phyloP scores from a whole-genome alignment of 2,888 invertebrate genomes.

The Malachius bipustulatus region DNA sequence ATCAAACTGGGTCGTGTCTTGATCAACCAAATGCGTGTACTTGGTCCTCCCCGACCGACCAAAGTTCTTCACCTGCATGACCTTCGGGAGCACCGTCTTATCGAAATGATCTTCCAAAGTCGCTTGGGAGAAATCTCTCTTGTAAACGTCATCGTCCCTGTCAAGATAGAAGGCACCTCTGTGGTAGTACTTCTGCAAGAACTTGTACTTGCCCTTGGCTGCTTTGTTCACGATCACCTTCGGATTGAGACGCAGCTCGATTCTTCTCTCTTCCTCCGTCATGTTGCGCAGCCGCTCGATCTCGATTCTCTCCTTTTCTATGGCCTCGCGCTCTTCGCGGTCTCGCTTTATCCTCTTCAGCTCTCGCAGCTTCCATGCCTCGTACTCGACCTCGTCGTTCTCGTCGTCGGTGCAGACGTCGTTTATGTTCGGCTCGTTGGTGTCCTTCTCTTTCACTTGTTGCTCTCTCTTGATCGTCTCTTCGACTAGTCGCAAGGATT shows the following conservation, averaged over 20 bases:
- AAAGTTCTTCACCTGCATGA: conserved; percentile 99
- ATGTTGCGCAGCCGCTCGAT: conserved; percentile 83
- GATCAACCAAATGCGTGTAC: conserved; percentile 97
- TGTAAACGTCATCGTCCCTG: conserved; percentile 63
- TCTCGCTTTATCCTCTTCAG: conserved; percentile 92
- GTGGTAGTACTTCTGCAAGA: conserved; percentile 98
- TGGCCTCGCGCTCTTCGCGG: conserved; percentile 82
- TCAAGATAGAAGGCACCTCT: conserved; percentile 98
- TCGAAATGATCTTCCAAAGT: conserved; percentile 99
- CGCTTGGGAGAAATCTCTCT: conserved; percentile 30
- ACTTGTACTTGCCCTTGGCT: conserved; percentile 96
- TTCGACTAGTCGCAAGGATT: conserved; percentile 83
- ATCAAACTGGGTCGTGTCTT: conserved; percentile 96
- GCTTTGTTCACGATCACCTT: conserved; percentile 89
- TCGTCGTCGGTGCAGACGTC: conserved; percentile 91
- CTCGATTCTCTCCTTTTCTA: conserved; percentile 78
- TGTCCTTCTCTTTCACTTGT: conserved; percentile 48
- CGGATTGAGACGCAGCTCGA: conserved; percentile 82
- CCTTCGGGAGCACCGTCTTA: conserved; percentile 96
- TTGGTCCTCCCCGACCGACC: conserved; percentile 97
- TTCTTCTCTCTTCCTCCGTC: conserved; percentile 91
- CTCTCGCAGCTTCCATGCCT: conserved; percentile 96
- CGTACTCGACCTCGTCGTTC: conserved; percentile 92
- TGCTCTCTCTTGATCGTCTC: conserved; percentile 78
- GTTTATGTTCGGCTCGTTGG: conserved; percentile 64